Evolutionary conservation across 2,888 invertebrate species (phyloP).

Genomic region (Leptopilina syphax): DNA sequence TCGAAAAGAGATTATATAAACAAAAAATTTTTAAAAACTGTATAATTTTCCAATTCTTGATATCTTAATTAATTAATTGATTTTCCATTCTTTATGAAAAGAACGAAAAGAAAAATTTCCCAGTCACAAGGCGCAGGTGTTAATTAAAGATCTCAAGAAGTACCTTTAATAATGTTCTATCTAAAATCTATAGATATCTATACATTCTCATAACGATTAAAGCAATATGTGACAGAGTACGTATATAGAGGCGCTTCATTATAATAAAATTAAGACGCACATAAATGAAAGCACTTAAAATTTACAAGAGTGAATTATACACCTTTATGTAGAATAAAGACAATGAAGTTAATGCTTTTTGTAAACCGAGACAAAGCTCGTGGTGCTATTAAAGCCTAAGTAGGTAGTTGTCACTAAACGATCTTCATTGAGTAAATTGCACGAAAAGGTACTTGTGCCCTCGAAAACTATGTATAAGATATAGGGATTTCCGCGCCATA

Average conservation of each 20-base stretch:
- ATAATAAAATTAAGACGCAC: slow-evolving; percentile 24
- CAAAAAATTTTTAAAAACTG: too few species aligned
- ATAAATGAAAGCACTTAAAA: slow-evolving; percentile 36
- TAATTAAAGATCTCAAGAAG: too few species aligned
- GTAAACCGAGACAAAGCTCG: slow-evolving; percentile 9
- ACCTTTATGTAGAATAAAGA: slow-evolving; percentile 7
- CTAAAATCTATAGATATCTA: too few species aligned
- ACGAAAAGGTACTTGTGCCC: slow-evolving; percentile 14
- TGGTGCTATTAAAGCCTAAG: background rate
- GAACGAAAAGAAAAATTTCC: too few species aligned
- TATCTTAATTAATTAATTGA: too few species aligned
- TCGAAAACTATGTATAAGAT: background rate
- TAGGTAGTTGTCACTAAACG: slow-evolving; percentile 3
- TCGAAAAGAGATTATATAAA: too few species aligned
- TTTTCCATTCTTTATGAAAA: too few species aligned
- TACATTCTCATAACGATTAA: too few species aligned
- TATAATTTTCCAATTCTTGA: too few species aligned
- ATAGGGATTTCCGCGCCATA: slow-evolving; percentile 4
- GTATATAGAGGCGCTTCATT: background rate
- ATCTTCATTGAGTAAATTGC: slow-evolving; percentile 12
- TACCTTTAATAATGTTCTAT: too few species aligned
- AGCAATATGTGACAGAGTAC: background rate
- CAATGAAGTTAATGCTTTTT: slow-evolving; percentile 16
- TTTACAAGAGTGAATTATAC: slow-evolving; percentile 28
- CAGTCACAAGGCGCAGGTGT: too few species aligned